These are phyloP conservation scores for Lutjanus campechanus DNA, from an alignment of 2,797 vertebrate genomes.

Conservation along the genomic window DNA sequence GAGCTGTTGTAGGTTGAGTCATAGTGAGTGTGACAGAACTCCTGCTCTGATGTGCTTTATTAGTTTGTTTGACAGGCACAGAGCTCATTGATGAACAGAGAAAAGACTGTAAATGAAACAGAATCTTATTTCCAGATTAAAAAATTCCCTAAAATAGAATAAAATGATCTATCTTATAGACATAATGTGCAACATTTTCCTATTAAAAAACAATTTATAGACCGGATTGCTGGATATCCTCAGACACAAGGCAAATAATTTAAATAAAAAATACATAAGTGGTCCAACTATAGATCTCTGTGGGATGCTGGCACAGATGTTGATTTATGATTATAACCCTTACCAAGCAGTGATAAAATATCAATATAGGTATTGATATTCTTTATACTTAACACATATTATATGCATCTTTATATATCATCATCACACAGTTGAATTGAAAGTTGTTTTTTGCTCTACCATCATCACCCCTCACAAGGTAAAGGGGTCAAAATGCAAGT, in stretches of 20 bases:
- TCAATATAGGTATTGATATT: neutral
- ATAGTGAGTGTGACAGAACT: neutral
- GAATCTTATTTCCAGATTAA: neutral
- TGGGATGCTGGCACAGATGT: neutral
- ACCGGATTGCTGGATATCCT: neutral
- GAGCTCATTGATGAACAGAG: neutral
- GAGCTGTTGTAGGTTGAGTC: slow-evolving; percentile 11
- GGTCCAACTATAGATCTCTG: neutral
- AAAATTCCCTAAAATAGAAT: neutral
- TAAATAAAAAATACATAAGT: neutral
- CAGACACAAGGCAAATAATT: slow-evolving; percentile 3
- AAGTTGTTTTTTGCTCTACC: neutral
- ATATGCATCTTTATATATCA: neutral
- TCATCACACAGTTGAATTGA: neutral
- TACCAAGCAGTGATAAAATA: neutral
- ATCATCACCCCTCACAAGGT: neutral
- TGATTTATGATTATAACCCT: neutral
- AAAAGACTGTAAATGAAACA: neutral
- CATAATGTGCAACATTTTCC: neutral
- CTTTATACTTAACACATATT: neutral
- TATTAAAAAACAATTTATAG: too few relatives aligned
- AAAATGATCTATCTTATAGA: neutral
- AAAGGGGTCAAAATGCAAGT: neutral
- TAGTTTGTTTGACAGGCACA: neutral
- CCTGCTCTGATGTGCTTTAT: neutral